Percentiles rank a stretch among this genome's conserved stretches.
phyloP scores from a whole-genome alignment of 92 coral and sea anemone genomes.

The Anthopleura xanthogrammica region DNA sequence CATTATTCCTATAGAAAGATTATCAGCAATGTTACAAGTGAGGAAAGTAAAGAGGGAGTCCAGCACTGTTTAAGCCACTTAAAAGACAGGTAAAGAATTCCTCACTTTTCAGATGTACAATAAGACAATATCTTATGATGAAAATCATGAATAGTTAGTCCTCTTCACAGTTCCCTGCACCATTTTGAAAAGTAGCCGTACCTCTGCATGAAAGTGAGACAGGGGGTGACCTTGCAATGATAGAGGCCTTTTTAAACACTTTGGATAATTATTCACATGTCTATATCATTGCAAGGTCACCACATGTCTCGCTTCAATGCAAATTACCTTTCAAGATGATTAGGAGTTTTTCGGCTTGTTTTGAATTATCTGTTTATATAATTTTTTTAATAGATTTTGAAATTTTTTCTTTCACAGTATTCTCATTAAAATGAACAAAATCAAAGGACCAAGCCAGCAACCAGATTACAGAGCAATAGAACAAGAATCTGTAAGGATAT shows the following conservation, averaged over 20 bases:
- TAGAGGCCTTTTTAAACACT: no score
- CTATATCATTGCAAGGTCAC: no score
- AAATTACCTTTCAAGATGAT: no score
- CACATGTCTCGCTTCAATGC: no score
- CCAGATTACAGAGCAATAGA: slow-evolving; percentile 72
- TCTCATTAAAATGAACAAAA: slow-evolving; percentile 43
- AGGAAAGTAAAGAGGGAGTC: slow-evolving; percentile 34
- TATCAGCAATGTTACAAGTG: slow-evolving; percentile 38
- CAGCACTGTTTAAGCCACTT: slow-evolving; percentile 53
- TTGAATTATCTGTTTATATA: not conserved
- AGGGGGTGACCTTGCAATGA: no score
- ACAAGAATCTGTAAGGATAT: slow-evolving; percentile 63
- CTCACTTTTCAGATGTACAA: not conserved
- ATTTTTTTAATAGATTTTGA: not conserved
- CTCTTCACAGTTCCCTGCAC: no score
- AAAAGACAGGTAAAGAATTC: slow-evolving; percentile 54
- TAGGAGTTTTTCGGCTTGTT: no score
- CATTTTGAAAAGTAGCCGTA: no score
- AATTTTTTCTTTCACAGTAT: slow-evolving; percentile 29
- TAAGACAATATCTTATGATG: no score
- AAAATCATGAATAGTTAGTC: no score
- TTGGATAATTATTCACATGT: no score
- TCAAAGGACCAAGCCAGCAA: slow-evolving; percentile 70
- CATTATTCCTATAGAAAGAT: slow-evolving; percentile 38
- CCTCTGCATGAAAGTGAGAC: no score